Base-by-base conservation (phyloP, 2,113 vertebrate genomes). In the Sinocyclocheilus anophthalmus region DNA sequence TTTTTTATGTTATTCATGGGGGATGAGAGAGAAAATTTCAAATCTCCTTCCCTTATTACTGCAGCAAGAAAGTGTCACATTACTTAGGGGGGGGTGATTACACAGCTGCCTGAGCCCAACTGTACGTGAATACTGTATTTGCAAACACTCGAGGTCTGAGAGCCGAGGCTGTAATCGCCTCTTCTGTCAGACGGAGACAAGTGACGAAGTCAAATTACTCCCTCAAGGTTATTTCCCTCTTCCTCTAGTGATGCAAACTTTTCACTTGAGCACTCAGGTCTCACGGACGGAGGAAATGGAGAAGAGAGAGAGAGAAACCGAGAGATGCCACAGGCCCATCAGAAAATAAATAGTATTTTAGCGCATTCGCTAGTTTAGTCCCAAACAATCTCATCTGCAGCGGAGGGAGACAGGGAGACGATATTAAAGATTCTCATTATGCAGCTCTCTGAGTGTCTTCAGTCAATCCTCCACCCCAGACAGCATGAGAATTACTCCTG, bases 1-100 rank as follows among this genome's bases (percentile, higher is more conserved):
- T 92, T 89, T 92, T 91, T 92, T 90, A 92, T 92, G 90, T 87
- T 91, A 90, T 92, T 92, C 91, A 90, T 91, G 88, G 87, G 79
- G 87, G 86, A 88, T 81, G 84, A 89, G 79, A 90, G 75, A 87
- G 87, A 87, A 87, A 88, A 88, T 87, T 90, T 90, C 80, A 90
- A 88, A 90, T 88, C 83, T 90, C 78, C 79, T 80, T 87, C 76
- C 81, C 87, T 91, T 87, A 90, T 91, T 90, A 90, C 88, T 72
- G 73, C 85, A 83, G 85, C 86, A 89, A 82, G 84, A 89, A 87
- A 91, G 84, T 86, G 88, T 91, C 87, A 86, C 88, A 90, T 92
- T 91, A 90, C 91, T 92, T 89, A 85, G 82, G 80, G 48, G 26
- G 1, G 85, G 86, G 61, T 91, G 87, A 89, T 92, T 90, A 89